Conservation (phyloP, 1,140 invertebrate genomes). For the Diprion similis region DNA sequence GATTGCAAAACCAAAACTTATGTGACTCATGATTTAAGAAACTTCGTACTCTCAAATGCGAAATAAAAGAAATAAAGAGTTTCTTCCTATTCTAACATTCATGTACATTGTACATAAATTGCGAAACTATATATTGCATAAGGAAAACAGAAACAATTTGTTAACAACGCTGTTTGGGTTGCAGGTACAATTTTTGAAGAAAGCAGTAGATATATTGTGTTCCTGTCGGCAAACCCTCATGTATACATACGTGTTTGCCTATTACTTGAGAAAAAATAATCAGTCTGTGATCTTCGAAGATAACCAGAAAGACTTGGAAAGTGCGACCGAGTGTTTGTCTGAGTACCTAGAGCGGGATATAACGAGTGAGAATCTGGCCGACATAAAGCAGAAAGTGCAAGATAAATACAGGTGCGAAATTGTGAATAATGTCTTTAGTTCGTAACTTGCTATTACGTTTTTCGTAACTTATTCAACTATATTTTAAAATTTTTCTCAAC, state of each 20-base stretch:
- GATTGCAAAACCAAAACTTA: constrained; percentile 8
- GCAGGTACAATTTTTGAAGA: constrained; percentile 95
- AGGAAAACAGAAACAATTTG: background rate
- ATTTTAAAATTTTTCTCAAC: constrained; percentile 46
- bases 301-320: constrained; percentile 98
- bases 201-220: constrained; percentile 97
- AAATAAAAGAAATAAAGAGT: background rate
- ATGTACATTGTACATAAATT: no score
- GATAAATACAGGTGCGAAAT: constrained; percentile 92
- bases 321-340: constrained; percentile 94
- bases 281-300: constrained; percentile 99
- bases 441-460: constrained; percentile 4
- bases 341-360: constrained; percentile 99
- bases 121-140: no score
- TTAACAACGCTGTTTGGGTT: constrained; percentile 24
- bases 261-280: constrained; percentile 97
- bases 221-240: constrained; percentile 97
- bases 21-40: background rate
- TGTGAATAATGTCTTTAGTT: constrained; percentile 6
- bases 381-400: constrained; percentile 99
- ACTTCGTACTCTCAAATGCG: background rate
- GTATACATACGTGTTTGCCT: constrained; percentile 99
- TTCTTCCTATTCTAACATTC: no score
- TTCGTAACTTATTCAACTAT: constrained; percentile 14
- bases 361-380: constrained; percentile 95